Percentiles rank a stretch among this genome's conserved stretches.
These are phyloP conservation scores for Anneissia japonica DNA, from an alignment of 35 echinoderm and acorn worm species.

Conservation along the genomic window DNA sequence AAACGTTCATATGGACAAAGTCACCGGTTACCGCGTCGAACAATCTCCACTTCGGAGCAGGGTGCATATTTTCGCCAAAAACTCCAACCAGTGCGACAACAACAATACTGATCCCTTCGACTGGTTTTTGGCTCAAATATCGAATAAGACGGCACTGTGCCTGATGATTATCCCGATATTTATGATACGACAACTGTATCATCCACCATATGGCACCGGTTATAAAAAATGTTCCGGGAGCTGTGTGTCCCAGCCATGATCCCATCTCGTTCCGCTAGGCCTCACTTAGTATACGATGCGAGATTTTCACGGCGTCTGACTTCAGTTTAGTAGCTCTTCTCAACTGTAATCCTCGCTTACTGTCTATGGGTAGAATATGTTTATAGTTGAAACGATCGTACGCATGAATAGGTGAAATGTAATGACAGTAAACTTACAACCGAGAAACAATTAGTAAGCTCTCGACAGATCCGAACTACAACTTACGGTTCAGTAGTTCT, in stretches of 20 bases:
- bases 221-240: slow-evolving; percentile 81
- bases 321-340: too few relatives aligned
- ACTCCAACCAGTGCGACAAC: slow-evolving; percentile 50
- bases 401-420: too few relatives aligned
- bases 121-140: slow-evolving; percentile 36
- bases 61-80: slow-evolving; percentile 67
- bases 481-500: too few relatives aligned
- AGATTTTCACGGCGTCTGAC: too few relatives aligned
- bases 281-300: too few relatives aligned
- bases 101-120: slow-evolving; percentile 56
- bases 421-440: too few relatives aligned
- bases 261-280: slow-evolving; percentile 43
- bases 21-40: slow-evolving; percentile 51
- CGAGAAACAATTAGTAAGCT: too few relatives aligned
- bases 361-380: too few relatives aligned
- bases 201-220: slow-evolving; percentile 81
- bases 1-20: slow-evolving; percentile 54
- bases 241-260: slow-evolving; percentile 79
- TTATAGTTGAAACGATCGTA: too few relatives aligned
- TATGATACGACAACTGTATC: slow-evolving; percentile 73
- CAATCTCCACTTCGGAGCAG: slow-evolving; percentile 61
- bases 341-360: too few relatives aligned
- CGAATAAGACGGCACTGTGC: slow-evolving; percentile 33
- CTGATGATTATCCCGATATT: slow-evolving; percentile 60
- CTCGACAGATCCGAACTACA: too few relatives aligned